Evolutionary conservation across 2,888 invertebrate genomes (phyloP).

Genomic region (Macrostomum cliftonense): DNA sequence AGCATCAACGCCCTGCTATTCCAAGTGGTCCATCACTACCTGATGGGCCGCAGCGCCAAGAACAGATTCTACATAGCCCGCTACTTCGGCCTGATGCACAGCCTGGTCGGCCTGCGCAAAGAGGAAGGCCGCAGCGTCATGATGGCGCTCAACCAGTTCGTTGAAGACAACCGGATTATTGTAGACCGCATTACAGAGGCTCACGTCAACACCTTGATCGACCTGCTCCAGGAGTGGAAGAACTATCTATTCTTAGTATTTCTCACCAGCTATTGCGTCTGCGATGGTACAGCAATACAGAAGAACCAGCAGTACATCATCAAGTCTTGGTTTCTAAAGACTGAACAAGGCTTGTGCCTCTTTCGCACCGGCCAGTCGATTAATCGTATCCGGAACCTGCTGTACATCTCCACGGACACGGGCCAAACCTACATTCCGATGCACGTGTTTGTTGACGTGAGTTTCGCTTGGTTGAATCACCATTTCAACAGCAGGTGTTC

Average conservation of each 20-base stretch:
- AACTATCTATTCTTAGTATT: conserved; percentile 13
- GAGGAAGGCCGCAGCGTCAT: conserved; percentile 7
- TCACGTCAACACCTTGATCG: conserved; percentile 9
- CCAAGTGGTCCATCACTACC: conserved; percentile 8
- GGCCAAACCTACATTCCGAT: conserved; percentile 9
- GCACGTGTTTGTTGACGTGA: conserved; percentile 12
- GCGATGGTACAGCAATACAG: conserved; percentile 10
- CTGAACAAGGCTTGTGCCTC: conserved; percentile 13
- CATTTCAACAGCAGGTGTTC: too few species aligned
- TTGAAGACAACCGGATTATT: conserved; percentile 11
- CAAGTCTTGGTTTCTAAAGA: conserved; percentile 7
- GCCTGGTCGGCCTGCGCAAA: conserved; percentile 11
- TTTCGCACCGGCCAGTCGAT: conserved; percentile 9
- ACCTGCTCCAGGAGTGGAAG: conserved; percentile 7
- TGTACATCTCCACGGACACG: conserved; percentile 12
- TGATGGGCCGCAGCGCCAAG: conserved; percentile 12
- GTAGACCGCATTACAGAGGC: conserved; percentile 7
- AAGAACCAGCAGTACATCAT: conserved; percentile 11
- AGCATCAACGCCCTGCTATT: neutral
- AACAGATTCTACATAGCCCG: conserved; percentile 13
- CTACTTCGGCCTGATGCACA: conserved; percentile 13
- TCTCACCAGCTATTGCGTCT: conserved; percentile 10
- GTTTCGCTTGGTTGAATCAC: conserved; percentile 1
- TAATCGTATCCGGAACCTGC: conserved; percentile 7
- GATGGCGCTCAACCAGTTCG: conserved; percentile 8